These are phyloP conservation scores for Gastrophryne carolinensis DNA, from an alignment of 2,797 vertebrate genomes.

Conservation along the genomic window DNA sequence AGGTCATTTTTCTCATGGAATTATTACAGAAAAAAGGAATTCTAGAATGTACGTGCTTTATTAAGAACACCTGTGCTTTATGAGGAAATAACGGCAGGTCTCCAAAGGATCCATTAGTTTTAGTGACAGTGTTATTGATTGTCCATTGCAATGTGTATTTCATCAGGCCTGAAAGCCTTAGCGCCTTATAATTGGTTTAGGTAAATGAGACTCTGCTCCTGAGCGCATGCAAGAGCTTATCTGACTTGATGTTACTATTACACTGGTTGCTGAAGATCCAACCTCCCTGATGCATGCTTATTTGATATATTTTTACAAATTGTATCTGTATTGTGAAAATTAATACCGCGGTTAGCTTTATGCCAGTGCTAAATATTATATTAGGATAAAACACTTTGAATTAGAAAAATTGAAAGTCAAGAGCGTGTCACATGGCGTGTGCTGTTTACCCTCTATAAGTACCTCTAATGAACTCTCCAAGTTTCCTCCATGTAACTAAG, in stretches of 20 bases:
- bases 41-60: slow-evolving; percentile 31
- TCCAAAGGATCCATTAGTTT: slow-evolving; percentile 52
- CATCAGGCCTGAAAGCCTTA: slow-evolving; percentile 49
- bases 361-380: not conserved
- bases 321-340: slow-evolving; percentile 29
- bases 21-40: slow-evolving; percentile 34
- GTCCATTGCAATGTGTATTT: slow-evolving; percentile 51
- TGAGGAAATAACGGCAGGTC: slow-evolving; percentile 48
- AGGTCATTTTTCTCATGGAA: slow-evolving; percentile 42
- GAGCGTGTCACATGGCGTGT: not conserved
- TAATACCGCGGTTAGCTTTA: not conserved
- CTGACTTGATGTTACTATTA: slow-evolving; percentile 47
- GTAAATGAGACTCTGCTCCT: slow-evolving; percentile 50
- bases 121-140: slow-evolving; percentile 51
- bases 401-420: not conserved
- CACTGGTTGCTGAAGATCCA: slow-evolving; percentile 12
- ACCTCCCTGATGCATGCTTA: slow-evolving; percentile 22
- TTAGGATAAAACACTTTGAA: not conserved
- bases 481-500: not conserved
- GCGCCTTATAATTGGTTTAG: slow-evolving; percentile 53
- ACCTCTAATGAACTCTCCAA: not conserved
- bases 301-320: slow-evolving; percentile 34
- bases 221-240: slow-evolving; percentile 42
- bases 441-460: not conserved
- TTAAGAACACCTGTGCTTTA: slow-evolving; percentile 53